These are phyloP conservation scores for Limanda limanda DNA, from an alignment of 2,113 vertebrate genomes.

Conservation along the genomic window DNA sequence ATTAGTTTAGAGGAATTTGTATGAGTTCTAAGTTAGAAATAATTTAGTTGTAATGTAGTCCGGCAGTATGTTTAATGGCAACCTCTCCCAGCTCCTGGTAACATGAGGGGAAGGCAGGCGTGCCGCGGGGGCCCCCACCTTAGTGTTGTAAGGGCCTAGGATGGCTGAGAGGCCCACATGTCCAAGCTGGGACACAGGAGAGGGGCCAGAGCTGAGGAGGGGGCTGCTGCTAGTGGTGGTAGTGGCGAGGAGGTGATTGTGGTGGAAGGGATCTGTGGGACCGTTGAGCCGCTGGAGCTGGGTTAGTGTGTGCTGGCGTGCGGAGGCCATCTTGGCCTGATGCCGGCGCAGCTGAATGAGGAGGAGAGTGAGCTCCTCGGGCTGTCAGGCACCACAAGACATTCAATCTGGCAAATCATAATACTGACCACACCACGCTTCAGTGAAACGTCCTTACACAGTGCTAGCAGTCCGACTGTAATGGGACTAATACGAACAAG, in stretches of 20 bases:
- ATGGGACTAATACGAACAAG: not conserved
- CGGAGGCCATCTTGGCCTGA: slow-evolving; percentile 93
- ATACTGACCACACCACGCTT: slow-evolving; percentile 30
- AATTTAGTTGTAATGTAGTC: too few relatives aligned
- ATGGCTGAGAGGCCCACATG: slow-evolving; percentile 48
- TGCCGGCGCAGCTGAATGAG: slow-evolving; percentile 95
- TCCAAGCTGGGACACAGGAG: slow-evolving; percentile 51
- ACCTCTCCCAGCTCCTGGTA: slow-evolving; percentile 47
- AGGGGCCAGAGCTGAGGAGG: slow-evolving; percentile 54
- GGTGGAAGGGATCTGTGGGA: slow-evolving; percentile 65
- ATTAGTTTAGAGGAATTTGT: too few relatives aligned
- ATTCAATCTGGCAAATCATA: slow-evolving; percentile 21
- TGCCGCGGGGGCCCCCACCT: slow-evolving; percentile 67
- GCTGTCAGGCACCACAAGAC: slow-evolving; percentile 82
- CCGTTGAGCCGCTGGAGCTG: slow-evolving; percentile 87
- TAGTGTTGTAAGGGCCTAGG: slow-evolving; percentile 46
- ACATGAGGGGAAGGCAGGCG: slow-evolving; percentile 37
- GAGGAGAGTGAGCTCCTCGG: slow-evolving; percentile 95
- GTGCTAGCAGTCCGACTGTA: not conserved
- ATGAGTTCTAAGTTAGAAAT: too few relatives aligned
- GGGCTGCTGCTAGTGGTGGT: slow-evolving; percentile 51
- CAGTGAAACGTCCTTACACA: slow-evolving; percentile 2
- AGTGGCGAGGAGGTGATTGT: slow-evolving; percentile 41
- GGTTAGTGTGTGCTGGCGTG: slow-evolving; percentile 88
- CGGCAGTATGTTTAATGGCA: slow-evolving; percentile 37